phyloP scores from a whole-genome alignment of 2,888 invertebrate genomes.

The Hartigia nigra region DNA sequence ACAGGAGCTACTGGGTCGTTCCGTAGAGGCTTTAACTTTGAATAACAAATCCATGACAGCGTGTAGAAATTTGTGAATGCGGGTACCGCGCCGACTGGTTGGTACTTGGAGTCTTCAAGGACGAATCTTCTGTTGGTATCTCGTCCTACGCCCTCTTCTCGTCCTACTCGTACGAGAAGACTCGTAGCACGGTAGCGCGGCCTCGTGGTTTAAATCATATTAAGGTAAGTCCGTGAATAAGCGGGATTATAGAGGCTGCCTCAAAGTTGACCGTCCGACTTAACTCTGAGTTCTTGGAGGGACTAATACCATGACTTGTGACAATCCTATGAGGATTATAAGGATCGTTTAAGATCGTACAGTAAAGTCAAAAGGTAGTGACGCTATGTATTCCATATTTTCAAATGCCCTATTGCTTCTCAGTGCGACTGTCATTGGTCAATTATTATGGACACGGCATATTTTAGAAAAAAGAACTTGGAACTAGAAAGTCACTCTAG shows the following conservation, averaged over 20 bases:
- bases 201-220: conserved; percentile 54
- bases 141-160: background rate
- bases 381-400: background rate
- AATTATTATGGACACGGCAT: background rate
- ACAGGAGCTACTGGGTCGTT: background rate
- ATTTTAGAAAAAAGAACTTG: background rate
- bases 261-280: conserved; percentile 9
- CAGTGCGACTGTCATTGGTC: background rate
- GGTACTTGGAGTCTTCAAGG: conserved; percentile 4
- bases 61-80: background rate
- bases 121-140: background rate
- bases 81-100: background rate
- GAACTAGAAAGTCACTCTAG: background rate
- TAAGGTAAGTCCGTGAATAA: conserved; percentile 43
- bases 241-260: conserved; percentile 36
- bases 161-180: conserved; percentile 21
- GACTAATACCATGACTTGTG: background rate
- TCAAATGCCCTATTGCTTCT: background rate
- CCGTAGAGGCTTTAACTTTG: background rate
- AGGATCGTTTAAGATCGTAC: background rate
- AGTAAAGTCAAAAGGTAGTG: background rate
- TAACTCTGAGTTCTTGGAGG: background rate
- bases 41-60: background rate
- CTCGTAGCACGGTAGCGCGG: conserved; percentile 53
- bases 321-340: background rate